Percentiles rank a stretch among this genome's conserved stretches.
phyloP scores from a whole-genome alignment of 92 coral and sea anemone species.

The Desmophyllum pertusum region DNA sequence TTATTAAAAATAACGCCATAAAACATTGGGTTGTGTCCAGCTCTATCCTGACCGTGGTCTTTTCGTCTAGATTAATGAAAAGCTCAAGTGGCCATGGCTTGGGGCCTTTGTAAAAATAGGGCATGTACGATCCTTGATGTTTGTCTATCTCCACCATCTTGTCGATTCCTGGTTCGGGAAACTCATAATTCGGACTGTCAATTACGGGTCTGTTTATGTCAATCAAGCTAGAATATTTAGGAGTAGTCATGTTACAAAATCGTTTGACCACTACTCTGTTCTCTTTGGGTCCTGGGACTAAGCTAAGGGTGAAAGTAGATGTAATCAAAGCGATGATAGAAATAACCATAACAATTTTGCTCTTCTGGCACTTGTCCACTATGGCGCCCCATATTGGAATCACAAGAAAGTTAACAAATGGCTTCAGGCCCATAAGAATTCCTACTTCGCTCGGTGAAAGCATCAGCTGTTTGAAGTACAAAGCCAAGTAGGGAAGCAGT shows the following conservation, averaged over 20 bases:
- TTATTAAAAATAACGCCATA: constrained; percentile 85
- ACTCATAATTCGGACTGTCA: constrained; percentile 80
- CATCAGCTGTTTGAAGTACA: constrained; percentile 96
- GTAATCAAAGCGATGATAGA: constrained; percentile 91
- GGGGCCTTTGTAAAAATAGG: constrained; percentile 89
- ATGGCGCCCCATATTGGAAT: constrained; percentile 99
- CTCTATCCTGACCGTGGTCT: constrained; percentile 58
- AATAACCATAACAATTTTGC: constrained; percentile 84
- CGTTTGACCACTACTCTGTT: constrained; percentile 80
- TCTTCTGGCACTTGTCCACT: constrained; percentile 97
- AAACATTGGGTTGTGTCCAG: constrained; percentile 89
- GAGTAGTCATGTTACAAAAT: constrained; percentile 81
- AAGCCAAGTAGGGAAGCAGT: constrained; percentile 91
- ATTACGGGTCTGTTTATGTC: constrained; percentile 77
- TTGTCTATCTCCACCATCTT: constrained; percentile 90
- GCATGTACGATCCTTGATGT: constrained; percentile 55
- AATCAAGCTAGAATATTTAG: constrained; percentile 62
- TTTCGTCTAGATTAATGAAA: constrained; percentile 69
- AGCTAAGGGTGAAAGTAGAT: constrained; percentile 83
- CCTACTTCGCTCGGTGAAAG: constrained; percentile 99
- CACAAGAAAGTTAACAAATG: constrained; percentile 96
- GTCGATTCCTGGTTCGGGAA: constrained; percentile 91
- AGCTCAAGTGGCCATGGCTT: constrained; percentile 93
- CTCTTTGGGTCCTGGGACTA: constrained; percentile 91
- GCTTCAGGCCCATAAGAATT: constrained; percentile 96